Percentiles rank a stretch among this genome's conserved stretches.
These are phyloP conservation scores for Podarcis muralis DNA, from an alignment of 2,113 vertebrate species.

Conservation along the genomic window DNA sequence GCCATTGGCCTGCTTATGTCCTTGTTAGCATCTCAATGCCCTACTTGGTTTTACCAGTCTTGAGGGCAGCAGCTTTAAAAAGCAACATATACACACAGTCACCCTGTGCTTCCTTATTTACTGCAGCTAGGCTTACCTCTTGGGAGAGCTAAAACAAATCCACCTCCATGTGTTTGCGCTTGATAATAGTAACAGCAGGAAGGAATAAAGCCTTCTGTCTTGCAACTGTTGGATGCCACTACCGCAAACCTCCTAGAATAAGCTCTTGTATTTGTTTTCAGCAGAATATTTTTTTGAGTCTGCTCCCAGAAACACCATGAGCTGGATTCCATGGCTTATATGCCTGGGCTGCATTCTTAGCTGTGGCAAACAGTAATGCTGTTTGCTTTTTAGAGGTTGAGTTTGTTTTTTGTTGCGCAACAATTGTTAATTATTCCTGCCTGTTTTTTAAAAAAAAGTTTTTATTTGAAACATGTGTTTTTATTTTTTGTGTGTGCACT, in stretches of 20 bases:
- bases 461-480: too few species aligned
- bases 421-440: too few species aligned
- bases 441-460: too few species aligned
- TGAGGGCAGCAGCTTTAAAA: neutral
- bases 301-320: too few species aligned
- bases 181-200: constrained; percentile 48
- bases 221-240: constrained; percentile 33
- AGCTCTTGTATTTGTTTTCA: neutral
- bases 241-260: constrained; percentile 45
- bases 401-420: too few species aligned
- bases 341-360: too few species aligned
- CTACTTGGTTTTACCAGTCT: neutral
- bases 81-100: neutral
- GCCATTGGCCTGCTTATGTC: too few species aligned
- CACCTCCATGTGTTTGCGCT: constrained; percentile 38
- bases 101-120: neutral
- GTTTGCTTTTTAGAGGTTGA: too few species aligned
- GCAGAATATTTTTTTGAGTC: too few species aligned
- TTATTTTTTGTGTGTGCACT: too few species aligned
- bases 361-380: too few species aligned
- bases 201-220: neutral
- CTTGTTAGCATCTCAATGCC: neutral
- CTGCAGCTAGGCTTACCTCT: neutral
- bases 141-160: neutral
- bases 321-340: too few species aligned